phyloP scores from a whole-genome alignment of 23 tunicate species.

The Oikopleura vanhoeffeni region DNA sequence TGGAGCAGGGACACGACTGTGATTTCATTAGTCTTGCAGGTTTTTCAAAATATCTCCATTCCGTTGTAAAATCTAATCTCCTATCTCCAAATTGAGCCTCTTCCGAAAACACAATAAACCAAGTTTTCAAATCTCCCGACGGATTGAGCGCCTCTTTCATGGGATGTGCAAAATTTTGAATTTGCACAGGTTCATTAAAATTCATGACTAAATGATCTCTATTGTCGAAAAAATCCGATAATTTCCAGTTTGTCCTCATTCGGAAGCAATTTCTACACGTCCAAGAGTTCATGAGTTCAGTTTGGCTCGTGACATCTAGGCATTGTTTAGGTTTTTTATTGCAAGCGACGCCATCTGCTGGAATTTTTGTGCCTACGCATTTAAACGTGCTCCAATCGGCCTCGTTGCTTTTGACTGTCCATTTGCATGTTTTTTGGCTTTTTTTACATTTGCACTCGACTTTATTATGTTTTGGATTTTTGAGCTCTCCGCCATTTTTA shows the following conservation, averaged over 20 bases:
- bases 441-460: neutral
- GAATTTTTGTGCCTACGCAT: neutral
- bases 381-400: neutral
- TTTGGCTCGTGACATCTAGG: neutral
- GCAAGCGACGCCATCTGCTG: neutral
- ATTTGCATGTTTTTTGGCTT: neutral
- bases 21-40: neutral
- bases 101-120: neutral
- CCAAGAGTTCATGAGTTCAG: neutral
- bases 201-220: neutral
- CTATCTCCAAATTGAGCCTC: neutral
- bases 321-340: neutral
- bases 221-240: neutral
- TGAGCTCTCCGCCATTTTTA: too few relatives aligned
- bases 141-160: neutral
- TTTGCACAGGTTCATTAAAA: neutral
- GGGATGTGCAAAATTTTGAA: neutral
- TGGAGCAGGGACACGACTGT: neutral
- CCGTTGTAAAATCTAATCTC: neutral
- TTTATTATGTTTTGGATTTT: too few relatives aligned
- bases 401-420: neutral
- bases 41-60: neutral
- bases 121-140: neutral
- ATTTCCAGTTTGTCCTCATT: neutral
- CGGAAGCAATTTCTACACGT: conserved; percentile 1